phyloP scores from a whole-genome alignment of 2,113 vertebrate genomes.

The Hemibates koningsi region DNA sequence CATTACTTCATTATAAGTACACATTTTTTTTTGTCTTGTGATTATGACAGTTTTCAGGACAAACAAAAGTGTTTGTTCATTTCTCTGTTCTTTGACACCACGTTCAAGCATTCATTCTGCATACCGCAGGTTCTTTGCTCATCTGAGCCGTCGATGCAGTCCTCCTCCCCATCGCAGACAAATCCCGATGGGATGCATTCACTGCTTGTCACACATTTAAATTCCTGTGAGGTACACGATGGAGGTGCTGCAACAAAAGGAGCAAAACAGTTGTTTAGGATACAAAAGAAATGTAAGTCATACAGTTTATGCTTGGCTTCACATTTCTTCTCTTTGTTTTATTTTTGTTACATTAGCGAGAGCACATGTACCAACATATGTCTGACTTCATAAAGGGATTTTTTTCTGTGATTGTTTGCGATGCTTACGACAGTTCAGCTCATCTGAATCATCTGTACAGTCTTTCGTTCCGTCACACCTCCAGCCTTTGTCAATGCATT shows the following conservation, averaged over 20 bases:
- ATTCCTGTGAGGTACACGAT: slow-evolving; percentile 58
- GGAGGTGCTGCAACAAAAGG: slow-evolving; percentile 39
- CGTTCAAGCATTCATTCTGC: neutral
- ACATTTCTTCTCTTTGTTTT: neutral
- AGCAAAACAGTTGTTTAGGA: neutral
- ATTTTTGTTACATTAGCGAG: neutral
- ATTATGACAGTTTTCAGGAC: neutral
- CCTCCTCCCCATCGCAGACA: slow-evolving; percentile 69
- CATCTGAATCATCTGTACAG: slow-evolving; percentile 68
- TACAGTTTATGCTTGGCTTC: neutral
- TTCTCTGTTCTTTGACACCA: neutral
- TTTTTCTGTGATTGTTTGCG: neutral
- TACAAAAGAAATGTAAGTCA: neutral
- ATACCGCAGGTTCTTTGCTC: slow-evolving; percentile 68
- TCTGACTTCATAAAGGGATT: neutral
- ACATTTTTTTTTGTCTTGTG: neutral
- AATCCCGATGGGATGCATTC: slow-evolving; percentile 65
- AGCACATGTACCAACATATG: neutral
- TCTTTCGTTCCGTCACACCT: slow-evolving; percentile 67
- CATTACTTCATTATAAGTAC: neutral
- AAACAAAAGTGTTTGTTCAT: neutral
- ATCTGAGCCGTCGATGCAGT: slow-evolving; percentile 69
- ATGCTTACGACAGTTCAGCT: slow-evolving; percentile 67
- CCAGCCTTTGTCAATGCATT: slow-evolving; percentile 62
- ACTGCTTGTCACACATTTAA: slow-evolving; percentile 63